A percentile compares a stretch with the other conserved stretches of the same genome.
These are phyloP conservation scores for Trachymyrmex septentrionalis DNA, from an alignment of 1,140 invertebrate species.

Conservation along the genomic window DNA sequence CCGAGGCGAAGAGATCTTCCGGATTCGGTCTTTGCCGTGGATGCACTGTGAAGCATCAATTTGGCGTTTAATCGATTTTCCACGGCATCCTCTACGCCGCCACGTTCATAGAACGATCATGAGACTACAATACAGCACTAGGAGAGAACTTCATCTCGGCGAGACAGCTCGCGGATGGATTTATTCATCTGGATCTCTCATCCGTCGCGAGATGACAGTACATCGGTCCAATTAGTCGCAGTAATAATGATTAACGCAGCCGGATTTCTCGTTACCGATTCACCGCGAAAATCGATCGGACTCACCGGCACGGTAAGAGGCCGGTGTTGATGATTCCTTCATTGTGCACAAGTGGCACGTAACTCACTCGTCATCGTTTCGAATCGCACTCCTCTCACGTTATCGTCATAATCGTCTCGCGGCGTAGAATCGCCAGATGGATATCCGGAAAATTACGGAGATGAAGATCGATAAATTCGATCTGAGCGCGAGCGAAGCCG, in stretches of 20 bases:
- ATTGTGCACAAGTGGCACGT: slow-evolving; percentile 14
- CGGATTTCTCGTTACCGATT: slow-evolving; percentile 62
- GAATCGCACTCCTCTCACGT: slow-evolving; percentile 34
- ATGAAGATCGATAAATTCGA: slow-evolving; percentile 26
- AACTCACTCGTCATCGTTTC: slow-evolving; percentile 28
- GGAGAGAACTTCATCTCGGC: slow-evolving; percentile 35
- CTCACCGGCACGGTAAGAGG: neutral
- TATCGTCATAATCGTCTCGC: slow-evolving; percentile 24
- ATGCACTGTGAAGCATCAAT: slow-evolving; percentile 65
- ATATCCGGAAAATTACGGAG: slow-evolving; percentile 21
- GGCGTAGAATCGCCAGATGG: slow-evolving; percentile 3
- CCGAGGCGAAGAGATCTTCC: neutral
- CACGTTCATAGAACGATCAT: slow-evolving; percentile 63
- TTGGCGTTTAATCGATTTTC: slow-evolving; percentile 73
- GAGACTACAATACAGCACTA: slow-evolving; percentile 61
- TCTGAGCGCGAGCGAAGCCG: slow-evolving; percentile 19
- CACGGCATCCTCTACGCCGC: slow-evolving; percentile 62
- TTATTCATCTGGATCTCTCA: slow-evolving; percentile 64
- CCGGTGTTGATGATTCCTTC: slow-evolving; percentile 27
- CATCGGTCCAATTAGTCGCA: slow-evolving; percentile 73
- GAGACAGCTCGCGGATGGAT: slow-evolving; percentile 44
- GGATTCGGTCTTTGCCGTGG: slow-evolving; percentile 19
- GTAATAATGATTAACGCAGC: slow-evolving; percentile 62
- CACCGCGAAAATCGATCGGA: slow-evolving; percentile 41
- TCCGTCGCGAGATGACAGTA: slow-evolving; percentile 49